These are phyloP conservation scores for Drosophila diplacantha DNA, from an alignment of 2,888 invertebrate genomes.

Conservation along the genomic window DNA sequence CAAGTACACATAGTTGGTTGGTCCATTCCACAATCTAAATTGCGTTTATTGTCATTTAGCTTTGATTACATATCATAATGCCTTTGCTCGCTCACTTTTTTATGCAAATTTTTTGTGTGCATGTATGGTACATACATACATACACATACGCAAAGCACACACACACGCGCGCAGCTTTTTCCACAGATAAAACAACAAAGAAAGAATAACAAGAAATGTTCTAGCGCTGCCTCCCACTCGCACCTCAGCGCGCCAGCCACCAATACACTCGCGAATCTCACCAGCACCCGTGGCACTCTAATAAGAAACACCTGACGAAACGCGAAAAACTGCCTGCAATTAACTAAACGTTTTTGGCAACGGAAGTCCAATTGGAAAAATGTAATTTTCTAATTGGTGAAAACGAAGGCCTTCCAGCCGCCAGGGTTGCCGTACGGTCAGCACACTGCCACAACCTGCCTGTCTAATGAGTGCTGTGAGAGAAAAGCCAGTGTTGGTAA, in stretches of 20 bases:
- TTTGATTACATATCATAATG: conserved; percentile 62
- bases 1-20: conserved; percentile 12
- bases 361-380: conserved; percentile 49
- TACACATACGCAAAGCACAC: conserved; percentile 27
- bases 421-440: conserved; percentile 20
- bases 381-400: conserved; percentile 45
- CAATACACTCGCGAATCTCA: conserved; percentile 22
- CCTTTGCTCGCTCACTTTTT: conserved; percentile 28
- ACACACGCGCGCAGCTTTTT: conserved; percentile 57
- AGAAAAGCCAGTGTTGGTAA: conserved; percentile 14
- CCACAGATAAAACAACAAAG: conserved; percentile 72
- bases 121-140: conserved; percentile 54
- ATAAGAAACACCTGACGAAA: conserved; percentile 49
- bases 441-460: conserved; percentile 12
- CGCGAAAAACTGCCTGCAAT: conserved; percentile 19
- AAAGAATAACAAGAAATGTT: conserved; percentile 69
- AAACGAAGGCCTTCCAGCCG: conserved; percentile 37
- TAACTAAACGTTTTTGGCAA: conserved; percentile 45
- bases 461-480: conserved; percentile 13
- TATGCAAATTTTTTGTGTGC: conserved; percentile 55
- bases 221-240: conserved; percentile 49
- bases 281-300: conserved; percentile 25
- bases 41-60: conserved; percentile 46
- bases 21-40: conserved; percentile 7
- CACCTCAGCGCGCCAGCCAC: conserved; percentile 18